Conservation (phyloP, 2,888 invertebrate genomes). For the Idaea aversata region DNA sequence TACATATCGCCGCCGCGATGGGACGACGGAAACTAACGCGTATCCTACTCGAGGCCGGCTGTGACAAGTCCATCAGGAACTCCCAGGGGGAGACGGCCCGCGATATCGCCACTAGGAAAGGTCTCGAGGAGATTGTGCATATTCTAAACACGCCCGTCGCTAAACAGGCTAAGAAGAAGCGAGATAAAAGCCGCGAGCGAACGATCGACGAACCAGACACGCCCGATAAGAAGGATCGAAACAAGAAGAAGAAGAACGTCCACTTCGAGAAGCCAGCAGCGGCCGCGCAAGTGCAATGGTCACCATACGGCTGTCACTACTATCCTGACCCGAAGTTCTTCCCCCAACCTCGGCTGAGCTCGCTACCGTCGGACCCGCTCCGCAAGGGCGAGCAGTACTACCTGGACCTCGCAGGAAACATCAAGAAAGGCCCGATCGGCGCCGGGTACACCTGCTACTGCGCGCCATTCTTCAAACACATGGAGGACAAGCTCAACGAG, state of each 20-base stretch:
- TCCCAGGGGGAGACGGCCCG: slow-evolving; percentile 94
- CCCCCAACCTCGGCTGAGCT: slow-evolving; percentile 91
- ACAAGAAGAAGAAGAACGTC: slow-evolving; percentile 75
- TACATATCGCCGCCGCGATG: slow-evolving; percentile 97
- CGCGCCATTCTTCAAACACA: slow-evolving; percentile 93
- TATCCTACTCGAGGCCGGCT: slow-evolving; percentile 93
- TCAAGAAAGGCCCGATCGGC: slow-evolving; percentile 97
- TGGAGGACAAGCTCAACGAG: slow-evolving; percentile 90
- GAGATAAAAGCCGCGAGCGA: slow-evolving; percentile 77
- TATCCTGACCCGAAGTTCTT: slow-evolving; percentile 92
- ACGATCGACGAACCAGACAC: slow-evolving; percentile 77
- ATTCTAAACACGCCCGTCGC: slow-evolving; percentile 83
- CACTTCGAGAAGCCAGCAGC: slow-evolving; percentile 74
- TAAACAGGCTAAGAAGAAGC: slow-evolving; percentile 67
- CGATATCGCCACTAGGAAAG: slow-evolving; percentile 94
- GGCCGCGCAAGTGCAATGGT: slow-evolving; percentile 82
- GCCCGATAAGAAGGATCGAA: slow-evolving; percentile 66
- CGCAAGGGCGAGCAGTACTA: slow-evolving; percentile 96
- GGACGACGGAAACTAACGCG: slow-evolving; percentile 94
- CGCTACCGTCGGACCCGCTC: slow-evolving; percentile 91
- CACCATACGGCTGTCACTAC: slow-evolving; percentile 95
- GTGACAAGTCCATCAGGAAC: slow-evolving; percentile 83
- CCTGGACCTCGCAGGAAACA: slow-evolving; percentile 95
- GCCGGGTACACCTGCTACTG: slow-evolving; percentile 96
- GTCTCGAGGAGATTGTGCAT: slow-evolving; percentile 89